Conservation (phyloP, 2,888 invertebrate genomes). For the Nemotelus nigrinus region DNA sequence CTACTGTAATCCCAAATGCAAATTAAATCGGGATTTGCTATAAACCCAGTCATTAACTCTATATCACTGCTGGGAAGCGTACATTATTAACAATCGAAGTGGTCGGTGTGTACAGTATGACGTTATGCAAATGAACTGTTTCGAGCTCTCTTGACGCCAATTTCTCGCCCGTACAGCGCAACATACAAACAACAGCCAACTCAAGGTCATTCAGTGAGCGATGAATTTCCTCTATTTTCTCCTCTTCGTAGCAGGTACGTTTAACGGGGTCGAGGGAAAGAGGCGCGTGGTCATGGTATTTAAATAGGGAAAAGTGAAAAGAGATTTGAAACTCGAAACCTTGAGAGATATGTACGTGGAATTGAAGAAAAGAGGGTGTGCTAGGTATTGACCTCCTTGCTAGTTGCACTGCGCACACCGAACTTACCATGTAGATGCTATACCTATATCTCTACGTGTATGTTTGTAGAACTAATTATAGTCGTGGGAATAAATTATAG, state of each 20-base stretch:
- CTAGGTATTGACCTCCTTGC: conserved; percentile 5
- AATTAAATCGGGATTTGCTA: too few species aligned
- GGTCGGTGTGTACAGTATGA: too few species aligned
- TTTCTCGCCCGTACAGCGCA: background rate
- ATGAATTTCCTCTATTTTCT: background rate
- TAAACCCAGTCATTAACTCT: too few species aligned
- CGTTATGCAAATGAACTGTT: background rate
- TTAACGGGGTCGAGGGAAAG: too few species aligned
- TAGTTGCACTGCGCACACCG: background rate
- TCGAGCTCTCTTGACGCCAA: background rate
- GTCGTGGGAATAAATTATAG: too few species aligned
- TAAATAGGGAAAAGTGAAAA: background rate
- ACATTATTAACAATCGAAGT: too few species aligned
- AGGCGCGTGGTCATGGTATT: too few species aligned
- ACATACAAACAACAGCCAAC: background rate
- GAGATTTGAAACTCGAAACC: background rate
- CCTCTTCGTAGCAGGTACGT: too few species aligned
- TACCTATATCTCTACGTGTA: background rate
- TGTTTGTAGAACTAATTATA: too few species aligned
- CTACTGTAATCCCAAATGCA: too few species aligned
- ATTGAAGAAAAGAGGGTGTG: background rate
- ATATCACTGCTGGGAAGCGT: too few species aligned
- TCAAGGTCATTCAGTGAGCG: conserved; percentile 22
- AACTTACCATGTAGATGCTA: background rate
- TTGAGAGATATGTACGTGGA: background rate